phyloP scores from a whole-genome alignment of 2,113 vertebrate genomes.

The Gobiocypris rarus region DNA sequence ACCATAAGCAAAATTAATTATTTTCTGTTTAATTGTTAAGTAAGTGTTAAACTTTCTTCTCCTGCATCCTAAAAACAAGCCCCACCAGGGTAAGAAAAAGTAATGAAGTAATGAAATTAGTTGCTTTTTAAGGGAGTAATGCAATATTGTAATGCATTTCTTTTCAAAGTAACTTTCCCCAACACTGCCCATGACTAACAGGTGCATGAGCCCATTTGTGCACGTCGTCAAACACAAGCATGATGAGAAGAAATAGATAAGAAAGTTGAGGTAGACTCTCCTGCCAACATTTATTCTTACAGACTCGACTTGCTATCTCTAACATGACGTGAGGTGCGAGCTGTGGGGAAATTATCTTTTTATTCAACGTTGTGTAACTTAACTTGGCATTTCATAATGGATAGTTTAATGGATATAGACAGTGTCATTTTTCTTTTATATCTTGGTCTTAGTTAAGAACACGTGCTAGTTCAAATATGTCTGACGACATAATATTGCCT shows the following conservation, averaged over 20 bases:
- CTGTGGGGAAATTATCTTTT: background rate
- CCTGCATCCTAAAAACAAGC: no score
- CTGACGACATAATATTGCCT: background rate
- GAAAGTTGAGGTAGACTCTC: background rate
- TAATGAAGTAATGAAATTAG: no score
- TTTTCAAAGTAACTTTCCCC: no score
- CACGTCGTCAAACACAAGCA: background rate
- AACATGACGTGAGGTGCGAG: background rate
- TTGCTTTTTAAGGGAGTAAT: no score
- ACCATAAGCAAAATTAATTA: no score
- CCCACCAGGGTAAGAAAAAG: no score
- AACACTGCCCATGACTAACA: background rate
- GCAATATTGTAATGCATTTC: no score
- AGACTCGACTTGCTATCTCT: background rate
- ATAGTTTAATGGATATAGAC: background rate
- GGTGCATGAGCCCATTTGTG: background rate
- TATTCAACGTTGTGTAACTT: background rate
- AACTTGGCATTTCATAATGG: background rate
- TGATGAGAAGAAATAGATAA: background rate
- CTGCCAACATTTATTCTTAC: background rate
- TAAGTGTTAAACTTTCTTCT: no score
- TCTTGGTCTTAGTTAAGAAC: background rate
- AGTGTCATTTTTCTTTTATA: background rate
- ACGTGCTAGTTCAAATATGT: background rate
- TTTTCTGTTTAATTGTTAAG: no score